These are phyloP conservation scores for Brachionichthys hirsutus DNA, from an alignment of 2,113 vertebrate species.

Conservation along the genomic window DNA sequence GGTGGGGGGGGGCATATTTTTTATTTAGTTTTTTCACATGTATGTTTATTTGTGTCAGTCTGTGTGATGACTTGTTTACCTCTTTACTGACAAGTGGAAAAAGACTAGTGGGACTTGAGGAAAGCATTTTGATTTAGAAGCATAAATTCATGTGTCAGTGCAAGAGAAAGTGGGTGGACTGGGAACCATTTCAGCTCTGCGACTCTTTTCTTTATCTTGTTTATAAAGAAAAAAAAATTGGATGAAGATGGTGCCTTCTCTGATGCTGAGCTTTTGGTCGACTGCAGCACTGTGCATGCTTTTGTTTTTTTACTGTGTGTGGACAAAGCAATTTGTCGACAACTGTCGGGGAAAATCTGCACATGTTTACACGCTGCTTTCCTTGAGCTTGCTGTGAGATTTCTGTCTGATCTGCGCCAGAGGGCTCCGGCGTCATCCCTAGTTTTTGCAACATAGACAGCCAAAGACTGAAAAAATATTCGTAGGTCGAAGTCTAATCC, in stretches of 20 bases:
- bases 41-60: slow-evolving; percentile 4
- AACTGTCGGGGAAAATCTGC: slow-evolving; percentile 66
- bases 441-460: slow-evolving; percentile 18
- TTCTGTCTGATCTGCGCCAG: slow-evolving; percentile 55
- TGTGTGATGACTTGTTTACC: slow-evolving; percentile 49
- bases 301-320: slow-evolving; percentile 3
- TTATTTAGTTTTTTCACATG: slow-evolving; percentile 1
- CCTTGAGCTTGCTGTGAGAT: slow-evolving; percentile 43
- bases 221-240: slow-evolving; percentile 31
- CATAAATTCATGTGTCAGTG: slow-evolving; percentile 49
- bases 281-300: slow-evolving; percentile 49
- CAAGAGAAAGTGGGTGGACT: slow-evolving; percentile 57
- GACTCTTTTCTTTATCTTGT: slow-evolving; percentile 44
- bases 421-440: slow-evolving; percentile 42
- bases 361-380: slow-evolving; percentile 56
- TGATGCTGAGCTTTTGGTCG: slow-evolving; percentile 68
- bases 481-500: slow-evolving; percentile 19
- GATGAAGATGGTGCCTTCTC: slow-evolving; percentile 54
- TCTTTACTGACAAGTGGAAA: slow-evolving; percentile 53
- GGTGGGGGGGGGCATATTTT: background rate
- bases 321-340: slow-evolving; percentile 52
- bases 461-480: slow-evolving; percentile 15
- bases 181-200: slow-evolving; percentile 39
- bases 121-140: slow-evolving; percentile 13
- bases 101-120: slow-evolving; percentile 43